A percentile compares a stretch with the other conserved stretches of the same genome.
phyloP scores from a whole-genome alignment of 1,140 invertebrate genomes.

The Araneus ventricosus region DNA sequence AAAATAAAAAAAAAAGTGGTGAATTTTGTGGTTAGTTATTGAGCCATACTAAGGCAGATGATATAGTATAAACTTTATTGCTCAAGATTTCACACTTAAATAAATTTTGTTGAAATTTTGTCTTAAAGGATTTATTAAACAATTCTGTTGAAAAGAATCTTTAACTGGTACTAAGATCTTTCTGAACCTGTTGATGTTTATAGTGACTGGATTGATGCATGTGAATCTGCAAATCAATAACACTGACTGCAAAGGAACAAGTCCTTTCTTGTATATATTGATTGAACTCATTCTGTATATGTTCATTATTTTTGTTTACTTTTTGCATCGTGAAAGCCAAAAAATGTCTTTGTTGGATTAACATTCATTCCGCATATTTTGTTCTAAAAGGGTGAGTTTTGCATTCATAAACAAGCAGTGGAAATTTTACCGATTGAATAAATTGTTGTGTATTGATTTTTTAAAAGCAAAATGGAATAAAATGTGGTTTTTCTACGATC shows the following conservation, averaged over 20 bases:
- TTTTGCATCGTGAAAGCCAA: constrained; percentile 14
- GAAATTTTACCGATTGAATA: neutral
- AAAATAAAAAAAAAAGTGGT: too few species aligned
- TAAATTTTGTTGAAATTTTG: too few species aligned
- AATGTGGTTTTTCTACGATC: neutral
- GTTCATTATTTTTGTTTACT: constrained; percentile 52
- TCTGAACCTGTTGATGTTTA: constrained; percentile 99
- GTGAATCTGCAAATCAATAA: constrained; percentile 90
- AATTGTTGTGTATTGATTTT: neutral
- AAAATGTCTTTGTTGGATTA: neutral
- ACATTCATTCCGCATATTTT: neutral
- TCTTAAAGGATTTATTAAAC: too few species aligned
- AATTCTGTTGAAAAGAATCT: neutral
- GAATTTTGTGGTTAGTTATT: too few species aligned
- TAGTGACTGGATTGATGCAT: constrained; percentile 99
- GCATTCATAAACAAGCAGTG: neutral
- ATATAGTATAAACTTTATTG: too few species aligned
- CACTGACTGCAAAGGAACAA: neutral
- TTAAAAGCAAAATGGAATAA: neutral
- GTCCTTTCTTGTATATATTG: constrained; percentile 43
- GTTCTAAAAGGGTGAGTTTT: neutral
- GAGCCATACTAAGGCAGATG: too few species aligned
- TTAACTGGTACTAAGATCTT: constrained; percentile 82
- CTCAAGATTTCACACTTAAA: too few species aligned
- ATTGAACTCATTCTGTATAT: constrained; percentile 53